Conservation (phyloP, 2,113 vertebrate species). For the Uria lomvia region DNA sequence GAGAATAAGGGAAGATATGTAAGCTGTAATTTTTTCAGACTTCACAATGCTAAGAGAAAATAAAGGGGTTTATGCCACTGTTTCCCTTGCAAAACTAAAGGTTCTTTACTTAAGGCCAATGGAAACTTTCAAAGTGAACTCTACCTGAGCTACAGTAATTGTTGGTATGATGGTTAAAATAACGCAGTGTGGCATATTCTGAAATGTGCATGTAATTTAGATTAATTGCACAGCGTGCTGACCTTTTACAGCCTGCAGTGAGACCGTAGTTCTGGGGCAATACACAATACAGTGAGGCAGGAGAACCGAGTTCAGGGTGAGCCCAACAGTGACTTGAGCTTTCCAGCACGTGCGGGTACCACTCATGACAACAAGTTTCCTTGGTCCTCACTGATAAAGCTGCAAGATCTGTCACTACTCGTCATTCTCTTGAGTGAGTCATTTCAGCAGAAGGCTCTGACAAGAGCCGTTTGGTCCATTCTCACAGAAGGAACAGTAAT, state of each 20-base stretch:
- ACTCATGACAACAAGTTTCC: not conserved
- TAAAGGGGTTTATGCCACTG: not conserved
- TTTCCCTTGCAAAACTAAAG: not conserved
- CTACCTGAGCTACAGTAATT: slow-evolving; percentile 11
- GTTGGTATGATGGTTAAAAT: not conserved
- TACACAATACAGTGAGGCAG: not conserved
- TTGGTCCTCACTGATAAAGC: not conserved
- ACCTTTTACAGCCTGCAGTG: not conserved
- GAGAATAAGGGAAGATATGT: not conserved
- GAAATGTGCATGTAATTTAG: not conserved
- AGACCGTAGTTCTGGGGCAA: not conserved
- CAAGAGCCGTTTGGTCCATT: not conserved
- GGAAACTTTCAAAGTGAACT: slow-evolving; percentile 17
- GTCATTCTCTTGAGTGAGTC: not conserved
- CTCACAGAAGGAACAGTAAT: not conserved
- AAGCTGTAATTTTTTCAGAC: slow-evolving; percentile 60
- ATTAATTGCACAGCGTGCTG: slow-evolving; percentile 37
- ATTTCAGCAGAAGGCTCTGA: slow-evolving; percentile 31
- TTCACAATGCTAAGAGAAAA: not conserved
- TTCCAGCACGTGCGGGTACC: not conserved
- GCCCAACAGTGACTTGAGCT: not conserved
- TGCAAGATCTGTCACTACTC: not conserved
- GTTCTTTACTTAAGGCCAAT: not conserved
- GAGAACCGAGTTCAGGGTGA: not conserved
- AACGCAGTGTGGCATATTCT: not conserved